Percentiles rank a stretch among this genome's conserved stretches.
phyloP scores from a whole-genome alignment of 2,888 invertebrate species.

The Spialia ferax region DNA sequence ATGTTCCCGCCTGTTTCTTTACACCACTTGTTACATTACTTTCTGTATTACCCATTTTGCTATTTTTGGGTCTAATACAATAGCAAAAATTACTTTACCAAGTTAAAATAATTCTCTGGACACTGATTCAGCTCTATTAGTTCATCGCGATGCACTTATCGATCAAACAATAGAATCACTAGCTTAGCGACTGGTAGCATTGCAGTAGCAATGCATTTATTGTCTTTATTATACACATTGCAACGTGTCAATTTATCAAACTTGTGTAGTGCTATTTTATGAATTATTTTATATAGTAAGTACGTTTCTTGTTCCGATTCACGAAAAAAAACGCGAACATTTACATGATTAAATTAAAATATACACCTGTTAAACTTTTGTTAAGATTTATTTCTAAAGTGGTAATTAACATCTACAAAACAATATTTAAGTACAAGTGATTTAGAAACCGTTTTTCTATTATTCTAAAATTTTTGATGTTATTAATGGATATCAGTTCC shows the following conservation, averaged over 20 bases:
- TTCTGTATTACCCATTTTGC: slow-evolving; percentile 90
- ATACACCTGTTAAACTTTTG: too few species aligned
- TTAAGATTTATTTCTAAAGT: not conserved
- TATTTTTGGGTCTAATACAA: not conserved
- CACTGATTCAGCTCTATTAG: not conserved
- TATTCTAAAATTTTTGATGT: too few species aligned
- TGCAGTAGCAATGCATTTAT: slow-evolving; percentile 33
- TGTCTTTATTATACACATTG: not conserved
- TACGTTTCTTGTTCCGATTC: too few species aligned
- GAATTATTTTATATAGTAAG: too few species aligned
- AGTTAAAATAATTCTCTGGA: not conserved
- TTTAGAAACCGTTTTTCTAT: not conserved
- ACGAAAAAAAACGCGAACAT: too few species aligned
- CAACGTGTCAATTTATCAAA: not conserved
- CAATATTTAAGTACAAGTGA: not conserved
- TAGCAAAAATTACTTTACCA: not conserved
- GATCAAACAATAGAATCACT: slow-evolving; percentile 31
- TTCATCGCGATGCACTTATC: slow-evolving; percentile 34
- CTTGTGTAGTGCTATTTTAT: not conserved
- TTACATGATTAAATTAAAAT: too few species aligned
- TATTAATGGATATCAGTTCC: not conserved
- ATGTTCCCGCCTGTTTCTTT: slow-evolving; percentile 97
- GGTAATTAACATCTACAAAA: not conserved
- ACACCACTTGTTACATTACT: slow-evolving; percentile 97
- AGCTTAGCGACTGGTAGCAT: slow-evolving; percentile 38